A percentile compares a stretch with the other conserved stretches of the same genome.
These are phyloP conservation scores for Vidua chalybeata DNA, from an alignment of 2,113 vertebrate genomes.

Conservation along the genomic window DNA sequence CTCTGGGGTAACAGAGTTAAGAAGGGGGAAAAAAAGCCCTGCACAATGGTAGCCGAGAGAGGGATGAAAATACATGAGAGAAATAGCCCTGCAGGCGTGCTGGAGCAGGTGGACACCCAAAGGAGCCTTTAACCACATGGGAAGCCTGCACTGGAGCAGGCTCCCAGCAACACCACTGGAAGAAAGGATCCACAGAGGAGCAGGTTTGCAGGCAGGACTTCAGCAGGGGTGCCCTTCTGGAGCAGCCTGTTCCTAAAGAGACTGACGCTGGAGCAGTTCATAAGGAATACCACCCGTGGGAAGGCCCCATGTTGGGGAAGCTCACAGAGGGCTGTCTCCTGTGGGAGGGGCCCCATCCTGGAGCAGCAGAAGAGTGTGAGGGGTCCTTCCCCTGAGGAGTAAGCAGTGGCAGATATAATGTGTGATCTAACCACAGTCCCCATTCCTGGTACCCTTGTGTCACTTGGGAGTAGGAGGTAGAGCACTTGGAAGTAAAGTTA, in stretches of 20 bases:
- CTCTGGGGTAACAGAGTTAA: not conserved
- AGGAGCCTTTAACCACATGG: not conserved
- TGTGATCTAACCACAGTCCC: not conserved
- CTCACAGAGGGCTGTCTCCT: not conserved
- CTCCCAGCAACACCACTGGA: accelerated
- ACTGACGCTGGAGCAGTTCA: accelerated
- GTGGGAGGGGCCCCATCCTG: not conserved
- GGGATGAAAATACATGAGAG: not conserved
- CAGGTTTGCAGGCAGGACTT: not conserved
- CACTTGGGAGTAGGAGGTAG: not conserved
- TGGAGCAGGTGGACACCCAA: not conserved
- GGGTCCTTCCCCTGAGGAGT: no score
- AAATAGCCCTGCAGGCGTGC: not conserved
- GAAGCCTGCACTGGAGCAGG: not conserved
- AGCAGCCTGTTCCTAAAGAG: not conserved
- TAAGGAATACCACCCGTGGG: not conserved
- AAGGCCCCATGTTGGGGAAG: not conserved
- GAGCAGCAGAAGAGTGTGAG: not conserved
- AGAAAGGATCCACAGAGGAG: not conserved
- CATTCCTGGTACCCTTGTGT: not conserved
- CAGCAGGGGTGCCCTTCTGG: not conserved
- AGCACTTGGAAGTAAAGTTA: not conserved
- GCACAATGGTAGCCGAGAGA: not conserved
- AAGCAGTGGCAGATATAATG: accelerated
- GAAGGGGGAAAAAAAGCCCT: accelerated